These are phyloP conservation scores for Miniopterus natalensis DNA, from an alignment of 2,113 vertebrate genomes.

Conservation along the genomic window DNA sequence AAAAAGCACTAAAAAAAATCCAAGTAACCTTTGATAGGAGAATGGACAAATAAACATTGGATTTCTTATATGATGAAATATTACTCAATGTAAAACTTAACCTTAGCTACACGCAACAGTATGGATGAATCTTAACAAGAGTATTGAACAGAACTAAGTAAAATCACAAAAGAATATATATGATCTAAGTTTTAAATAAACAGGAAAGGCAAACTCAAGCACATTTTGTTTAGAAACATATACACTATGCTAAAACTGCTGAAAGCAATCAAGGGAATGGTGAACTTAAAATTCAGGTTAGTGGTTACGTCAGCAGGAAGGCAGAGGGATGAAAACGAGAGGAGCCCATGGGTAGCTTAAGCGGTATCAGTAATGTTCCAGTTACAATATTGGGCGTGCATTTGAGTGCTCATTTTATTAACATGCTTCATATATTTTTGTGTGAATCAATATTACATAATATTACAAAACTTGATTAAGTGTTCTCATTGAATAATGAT, in stretches of 20 bases:
- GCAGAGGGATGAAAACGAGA: background rate
- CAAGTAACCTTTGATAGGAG: background rate
- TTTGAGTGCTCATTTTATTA: background rate
- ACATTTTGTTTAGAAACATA: background rate
- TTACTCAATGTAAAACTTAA: background rate
- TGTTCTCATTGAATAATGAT: background rate
- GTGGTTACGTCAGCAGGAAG: background rate
- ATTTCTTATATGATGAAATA: background rate
- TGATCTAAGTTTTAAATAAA: background rate
- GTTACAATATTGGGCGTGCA: background rate
- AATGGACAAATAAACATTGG: background rate
- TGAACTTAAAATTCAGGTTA: background rate
- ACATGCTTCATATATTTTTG: background rate
- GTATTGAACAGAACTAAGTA: background rate
- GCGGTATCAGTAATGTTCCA: fast-evolving
- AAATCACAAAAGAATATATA: background rate
- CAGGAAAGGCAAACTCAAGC: background rate
- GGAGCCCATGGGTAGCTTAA: background rate
- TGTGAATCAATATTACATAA: background rate
- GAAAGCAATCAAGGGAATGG: background rate
- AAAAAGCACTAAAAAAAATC: background rate
- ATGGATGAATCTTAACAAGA: background rate
- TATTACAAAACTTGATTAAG: background rate
- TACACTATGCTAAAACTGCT: background rate
- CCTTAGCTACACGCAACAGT: background rate